Evolutionary conservation across 2,888 invertebrate species (phyloP).

Genomic region (Mechanitis messenoides): DNA sequence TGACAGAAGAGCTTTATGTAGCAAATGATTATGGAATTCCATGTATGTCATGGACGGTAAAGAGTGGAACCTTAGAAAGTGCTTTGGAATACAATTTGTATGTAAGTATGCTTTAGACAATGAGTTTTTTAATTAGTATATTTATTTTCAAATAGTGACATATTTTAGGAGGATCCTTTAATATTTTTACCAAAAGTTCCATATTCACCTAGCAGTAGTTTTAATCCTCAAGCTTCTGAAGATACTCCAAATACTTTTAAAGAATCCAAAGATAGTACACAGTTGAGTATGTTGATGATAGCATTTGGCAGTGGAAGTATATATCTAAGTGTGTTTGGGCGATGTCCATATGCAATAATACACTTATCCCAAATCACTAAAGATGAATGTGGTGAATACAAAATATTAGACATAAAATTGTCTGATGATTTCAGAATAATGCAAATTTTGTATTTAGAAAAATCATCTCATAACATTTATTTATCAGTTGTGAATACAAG

Average conservation of each 20-base stretch:
- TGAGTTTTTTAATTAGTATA: conserved; percentile 7
- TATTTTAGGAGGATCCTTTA: conserved; percentile 65
- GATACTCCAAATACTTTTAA: conserved; percentile 77
- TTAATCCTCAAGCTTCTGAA: conserved; percentile 70
- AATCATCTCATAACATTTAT: conserved; percentile 61
- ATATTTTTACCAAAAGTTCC: conserved; percentile 77
- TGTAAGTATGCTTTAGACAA: conserved; percentile 41
- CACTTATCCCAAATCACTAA: conserved; percentile 76
- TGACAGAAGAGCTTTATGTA: conserved; percentile 62
- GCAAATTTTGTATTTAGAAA: conserved; percentile 78
- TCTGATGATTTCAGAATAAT: conserved; percentile 83
- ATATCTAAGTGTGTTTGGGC: conserved; percentile 88
- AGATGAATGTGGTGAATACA: conserved; percentile 74
- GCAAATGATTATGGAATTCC: conserved; percentile 79
- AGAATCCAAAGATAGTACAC: conserved; percentile 76
- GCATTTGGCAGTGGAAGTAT: conserved; percentile 85
- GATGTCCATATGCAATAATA: conserved; percentile 86
- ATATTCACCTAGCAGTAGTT: conserved; percentile 65
- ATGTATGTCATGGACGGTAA: conserved; percentile 84
- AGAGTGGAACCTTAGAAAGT: conserved; percentile 61
- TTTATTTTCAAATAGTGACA: conserved; percentile 7
- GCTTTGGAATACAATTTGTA: conserved; percentile 64
- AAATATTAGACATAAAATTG: conserved; percentile 80
- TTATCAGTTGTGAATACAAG: conserved; percentile 75
- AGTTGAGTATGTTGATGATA: conserved; percentile 85